These are phyloP conservation scores for Dendrocopos noguchii DNA, from an alignment of 2,113 vertebrate genomes.

Conservation along the genomic window DNA sequence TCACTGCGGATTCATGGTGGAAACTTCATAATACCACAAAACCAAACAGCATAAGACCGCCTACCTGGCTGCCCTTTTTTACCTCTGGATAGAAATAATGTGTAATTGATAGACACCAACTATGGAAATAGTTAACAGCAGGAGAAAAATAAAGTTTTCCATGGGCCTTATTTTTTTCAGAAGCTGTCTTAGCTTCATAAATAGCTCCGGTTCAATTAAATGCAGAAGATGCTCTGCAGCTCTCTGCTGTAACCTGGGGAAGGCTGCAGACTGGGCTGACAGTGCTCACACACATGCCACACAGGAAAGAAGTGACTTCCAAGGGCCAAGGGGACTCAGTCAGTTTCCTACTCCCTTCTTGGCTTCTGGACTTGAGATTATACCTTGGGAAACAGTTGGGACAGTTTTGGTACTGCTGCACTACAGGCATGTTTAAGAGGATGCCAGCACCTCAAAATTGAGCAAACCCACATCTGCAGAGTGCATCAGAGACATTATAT, in stretches of 20 bases:
- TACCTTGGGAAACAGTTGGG: not conserved
- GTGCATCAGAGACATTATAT: not conserved
- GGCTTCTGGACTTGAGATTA: not conserved
- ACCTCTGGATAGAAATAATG: not conserved
- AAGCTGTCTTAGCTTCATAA: not conserved
- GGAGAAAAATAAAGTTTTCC: constrained; percentile 32
- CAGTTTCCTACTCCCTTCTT: not conserved
- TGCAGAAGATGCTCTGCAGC: not conserved
- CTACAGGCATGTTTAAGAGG: not conserved
- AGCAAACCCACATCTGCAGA: not conserved
- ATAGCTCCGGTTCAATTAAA: not conserved
- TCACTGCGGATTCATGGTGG: not conserved
- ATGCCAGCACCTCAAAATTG: not conserved
- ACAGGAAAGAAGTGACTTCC: not conserved
- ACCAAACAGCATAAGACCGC: not conserved
- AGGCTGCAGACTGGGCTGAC: not conserved
- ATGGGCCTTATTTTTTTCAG: not conserved
- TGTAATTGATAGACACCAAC: not conserved
- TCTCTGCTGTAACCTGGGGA: not conserved
- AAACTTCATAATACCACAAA: constrained; percentile 23
- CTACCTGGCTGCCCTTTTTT: not conserved
- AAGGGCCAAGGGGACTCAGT: fast-evolving
- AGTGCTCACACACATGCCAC: not conserved
- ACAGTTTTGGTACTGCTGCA: not conserved
- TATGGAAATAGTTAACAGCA: constrained; percentile 2